phyloP scores from a whole-genome alignment of 2,113 vertebrate genomes.

The Murina feae region DNA sequence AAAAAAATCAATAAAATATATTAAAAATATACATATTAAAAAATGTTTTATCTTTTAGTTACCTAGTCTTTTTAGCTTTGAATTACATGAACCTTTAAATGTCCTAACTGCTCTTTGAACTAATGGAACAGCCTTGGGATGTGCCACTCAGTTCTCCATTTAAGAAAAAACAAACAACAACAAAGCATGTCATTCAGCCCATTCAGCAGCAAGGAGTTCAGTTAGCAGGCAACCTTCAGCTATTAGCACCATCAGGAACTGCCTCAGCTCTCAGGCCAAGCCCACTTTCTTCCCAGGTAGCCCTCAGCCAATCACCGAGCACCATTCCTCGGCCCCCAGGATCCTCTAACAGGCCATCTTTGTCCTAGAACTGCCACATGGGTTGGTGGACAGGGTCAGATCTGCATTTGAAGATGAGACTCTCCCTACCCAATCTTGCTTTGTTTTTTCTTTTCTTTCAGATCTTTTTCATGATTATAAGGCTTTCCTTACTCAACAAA shows the following conservation, averaged over 20 bases:
- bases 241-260: background rate
- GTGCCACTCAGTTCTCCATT: slow-evolving; percentile 20
- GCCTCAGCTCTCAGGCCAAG: background rate
- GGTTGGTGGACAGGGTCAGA: background rate
- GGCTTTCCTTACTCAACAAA: background rate
- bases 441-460: background rate
- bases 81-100: slow-evolving; percentile 39
- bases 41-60: slow-evolving; percentile 25
- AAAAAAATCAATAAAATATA: too few relatives aligned
- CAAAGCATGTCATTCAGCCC: background rate
- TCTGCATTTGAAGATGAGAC: background rate
- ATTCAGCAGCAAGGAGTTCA: background rate
- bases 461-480: background rate
- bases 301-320: background rate
- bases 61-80: slow-evolving; percentile 40
- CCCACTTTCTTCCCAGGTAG: background rate
- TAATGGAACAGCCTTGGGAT: background rate
- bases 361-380: background rate
- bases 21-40: too few relatives aligned
- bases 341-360: background rate
- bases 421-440: background rate
- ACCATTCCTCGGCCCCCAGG: background rate
- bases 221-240: background rate
- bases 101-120: slow-evolving; percentile 50
- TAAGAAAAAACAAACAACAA: background rate